Evolutionary conservation across 2,113 vertebrate genomes (phyloP).

Genomic region (Microcebus ravelobensis): DNA sequence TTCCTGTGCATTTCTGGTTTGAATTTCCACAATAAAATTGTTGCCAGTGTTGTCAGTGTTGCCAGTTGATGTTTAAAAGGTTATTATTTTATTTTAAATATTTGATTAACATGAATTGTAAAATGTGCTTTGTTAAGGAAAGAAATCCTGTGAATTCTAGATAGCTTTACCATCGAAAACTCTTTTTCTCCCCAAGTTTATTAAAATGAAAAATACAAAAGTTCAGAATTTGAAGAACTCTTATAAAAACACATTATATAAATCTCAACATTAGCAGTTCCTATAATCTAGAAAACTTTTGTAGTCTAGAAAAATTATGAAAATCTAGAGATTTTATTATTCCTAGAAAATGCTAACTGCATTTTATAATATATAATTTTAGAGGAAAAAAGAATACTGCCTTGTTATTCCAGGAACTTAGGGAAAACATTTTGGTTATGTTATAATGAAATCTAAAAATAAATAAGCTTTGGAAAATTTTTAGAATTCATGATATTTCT

Average conservation of each 20-base stretch:
- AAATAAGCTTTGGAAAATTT: background rate
- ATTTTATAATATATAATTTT: background rate
- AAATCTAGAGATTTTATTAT: background rate
- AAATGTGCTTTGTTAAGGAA: slow-evolving; percentile 52
- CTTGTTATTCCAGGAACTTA: background rate
- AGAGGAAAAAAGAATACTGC: background rate
- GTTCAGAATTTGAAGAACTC: background rate
- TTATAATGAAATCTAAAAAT: slow-evolving; percentile 14
- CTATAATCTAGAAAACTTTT: background rate
- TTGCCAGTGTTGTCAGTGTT: background rate
- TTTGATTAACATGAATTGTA: slow-evolving; percentile 60
- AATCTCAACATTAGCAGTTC: background rate
- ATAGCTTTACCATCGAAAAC: background rate
- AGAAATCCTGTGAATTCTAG: slow-evolving; percentile 10
- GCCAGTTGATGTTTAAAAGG: slow-evolving; percentile 51
- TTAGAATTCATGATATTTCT: background rate
- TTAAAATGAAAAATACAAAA: background rate
- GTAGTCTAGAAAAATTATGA: background rate
- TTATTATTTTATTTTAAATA: slow-evolving; percentile 64
- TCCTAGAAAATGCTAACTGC: background rate
- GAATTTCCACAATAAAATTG: slow-evolving; percentile 3
- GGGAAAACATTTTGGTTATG: background rate
- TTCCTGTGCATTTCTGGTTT: slow-evolving; percentile 1
- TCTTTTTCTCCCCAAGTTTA: background rate
- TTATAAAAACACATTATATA: background rate